Conservation (phyloP, 2,888 invertebrate species). For the Podotricha telesiphe region DNA sequence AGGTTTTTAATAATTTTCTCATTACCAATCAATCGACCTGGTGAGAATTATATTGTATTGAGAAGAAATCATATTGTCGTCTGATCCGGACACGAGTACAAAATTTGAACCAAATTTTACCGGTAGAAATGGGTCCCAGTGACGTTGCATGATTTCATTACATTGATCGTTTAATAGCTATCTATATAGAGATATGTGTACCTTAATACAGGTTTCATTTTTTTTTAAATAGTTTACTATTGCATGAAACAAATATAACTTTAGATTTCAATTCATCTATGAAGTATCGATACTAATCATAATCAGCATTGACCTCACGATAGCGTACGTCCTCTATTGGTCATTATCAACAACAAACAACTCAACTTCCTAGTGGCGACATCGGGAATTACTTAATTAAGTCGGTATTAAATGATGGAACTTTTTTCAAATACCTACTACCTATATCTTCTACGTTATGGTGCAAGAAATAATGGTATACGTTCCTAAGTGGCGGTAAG, state of each 20-base stretch:
- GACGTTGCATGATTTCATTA: too few relatives aligned
- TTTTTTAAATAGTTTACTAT: background rate
- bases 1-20: too few relatives aligned
- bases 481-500: background rate
- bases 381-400: conserved; percentile 21
- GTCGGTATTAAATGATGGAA: background rate
- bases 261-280: conserved; percentile 33
- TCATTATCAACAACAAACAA: conserved; percentile 34
- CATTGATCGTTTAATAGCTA: too few relatives aligned
- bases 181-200: too few relatives aligned
- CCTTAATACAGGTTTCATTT: too few relatives aligned
- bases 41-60: too few relatives aligned
- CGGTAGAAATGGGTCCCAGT: too few relatives aligned
- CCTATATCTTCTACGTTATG: background rate
- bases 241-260: background rate
- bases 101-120: too few relatives aligned
- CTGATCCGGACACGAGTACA: too few relatives aligned
- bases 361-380: conserved; percentile 37
- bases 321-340: conserved; percentile 46
- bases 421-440: background rate
- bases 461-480: background rate
- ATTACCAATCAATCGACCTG: too few relatives aligned
- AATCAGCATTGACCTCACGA: conserved; percentile 44
- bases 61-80: too few relatives aligned
- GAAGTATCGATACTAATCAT: conserved; percentile 39